These are phyloP conservation scores for Saccostrea cuccullata DNA, from an alignment of 1,140 invertebrate genomes.

Conservation along the genomic window DNA sequence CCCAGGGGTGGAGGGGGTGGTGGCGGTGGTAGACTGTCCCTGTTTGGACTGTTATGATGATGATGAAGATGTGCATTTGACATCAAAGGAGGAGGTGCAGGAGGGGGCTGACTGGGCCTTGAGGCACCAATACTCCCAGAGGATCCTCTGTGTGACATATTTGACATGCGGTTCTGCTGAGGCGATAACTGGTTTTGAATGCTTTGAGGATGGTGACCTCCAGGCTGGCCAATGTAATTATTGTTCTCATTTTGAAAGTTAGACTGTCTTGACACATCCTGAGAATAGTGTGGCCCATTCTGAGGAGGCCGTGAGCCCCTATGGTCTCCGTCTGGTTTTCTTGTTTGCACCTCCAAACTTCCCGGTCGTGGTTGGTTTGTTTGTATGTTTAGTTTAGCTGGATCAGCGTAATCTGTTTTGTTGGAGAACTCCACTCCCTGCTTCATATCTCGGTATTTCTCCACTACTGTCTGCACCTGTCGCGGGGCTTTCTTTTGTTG, in stretches of 20 bases:
- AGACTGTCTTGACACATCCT: neutral
- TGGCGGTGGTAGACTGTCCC: constrained; percentile 91
- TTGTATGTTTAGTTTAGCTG: neutral
- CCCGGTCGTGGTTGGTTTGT: neutral
- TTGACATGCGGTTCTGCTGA: neutral
- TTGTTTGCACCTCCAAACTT: constrained; percentile 3
- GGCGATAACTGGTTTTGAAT: constrained; percentile 30
- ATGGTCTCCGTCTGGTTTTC: neutral
- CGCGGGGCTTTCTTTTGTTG: constrained; percentile 52
- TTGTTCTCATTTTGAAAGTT: constrained; percentile 1
- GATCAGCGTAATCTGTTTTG: constrained; percentile 53
- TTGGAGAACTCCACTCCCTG: constrained; percentile 64
- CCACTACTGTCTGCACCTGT: constrained; percentile 62
- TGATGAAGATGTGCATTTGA: constrained; percentile 60
- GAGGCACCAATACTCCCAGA: constrained; percentile 60
- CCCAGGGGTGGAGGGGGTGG: constrained; percentile 86
- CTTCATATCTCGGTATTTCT: constrained; percentile 65
- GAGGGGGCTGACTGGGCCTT: constrained; percentile 77
- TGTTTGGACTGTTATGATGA: constrained; percentile 72
- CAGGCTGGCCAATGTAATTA: neutral
- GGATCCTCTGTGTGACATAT: neutral
- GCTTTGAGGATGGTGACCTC: neutral
- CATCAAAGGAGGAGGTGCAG: constrained; percentile 82
- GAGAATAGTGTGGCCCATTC: constrained; percentile 51
- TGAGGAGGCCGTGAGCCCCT: constrained; percentile 23